phyloP scores from a whole-genome alignment of 2,888 invertebrate genomes.

The Dromius quadrimaculatus region DNA sequence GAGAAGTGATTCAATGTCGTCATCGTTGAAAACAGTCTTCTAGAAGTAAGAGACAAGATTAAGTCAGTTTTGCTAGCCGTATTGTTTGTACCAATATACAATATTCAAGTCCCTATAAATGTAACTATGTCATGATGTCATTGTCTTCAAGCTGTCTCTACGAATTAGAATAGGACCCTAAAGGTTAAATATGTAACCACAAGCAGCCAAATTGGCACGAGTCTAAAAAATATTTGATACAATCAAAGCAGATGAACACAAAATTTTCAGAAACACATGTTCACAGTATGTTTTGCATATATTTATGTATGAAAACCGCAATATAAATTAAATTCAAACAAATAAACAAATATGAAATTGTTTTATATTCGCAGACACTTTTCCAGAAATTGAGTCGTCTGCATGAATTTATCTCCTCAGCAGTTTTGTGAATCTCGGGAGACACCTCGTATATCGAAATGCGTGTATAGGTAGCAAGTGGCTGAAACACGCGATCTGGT shows the following conservation, averaged over 20 bases:
- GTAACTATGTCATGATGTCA: too few relatives aligned
- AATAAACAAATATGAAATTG: neutral
- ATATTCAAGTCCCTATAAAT: too few relatives aligned
- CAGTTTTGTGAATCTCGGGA: conserved; percentile 26
- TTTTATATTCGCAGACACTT: conserved; percentile 15
- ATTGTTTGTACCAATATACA: too few relatives aligned
- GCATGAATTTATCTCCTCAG: conserved; percentile 15
- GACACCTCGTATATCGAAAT: conserved; percentile 37
- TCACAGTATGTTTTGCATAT: conserved; percentile 8
- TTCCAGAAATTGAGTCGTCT: conserved; percentile 13
- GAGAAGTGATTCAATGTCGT: too few relatives aligned
- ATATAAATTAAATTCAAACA: neutral
- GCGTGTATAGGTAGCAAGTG: conserved; percentile 32
- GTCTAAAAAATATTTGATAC: conserved; percentile 13
- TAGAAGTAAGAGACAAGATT: too few relatives aligned
- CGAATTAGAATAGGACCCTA: too few relatives aligned
- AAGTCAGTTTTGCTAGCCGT: too few relatives aligned
- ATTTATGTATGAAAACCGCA: conserved; percentile 7
- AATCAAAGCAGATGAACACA: conserved; percentile 10
- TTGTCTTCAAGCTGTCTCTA: too few relatives aligned
- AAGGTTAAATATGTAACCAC: too few relatives aligned
- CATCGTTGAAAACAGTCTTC: too few relatives aligned
- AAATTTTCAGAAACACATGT: conserved; percentile 13
- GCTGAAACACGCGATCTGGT: conserved; percentile 30
- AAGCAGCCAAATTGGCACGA: too few relatives aligned